A percentile compares a stretch with the other conserved stretches of the same genome.
Evolutionary conservation across 2,113 vertebrate species (phyloP).

Genomic region (Oceanites oceanicus): DNA sequence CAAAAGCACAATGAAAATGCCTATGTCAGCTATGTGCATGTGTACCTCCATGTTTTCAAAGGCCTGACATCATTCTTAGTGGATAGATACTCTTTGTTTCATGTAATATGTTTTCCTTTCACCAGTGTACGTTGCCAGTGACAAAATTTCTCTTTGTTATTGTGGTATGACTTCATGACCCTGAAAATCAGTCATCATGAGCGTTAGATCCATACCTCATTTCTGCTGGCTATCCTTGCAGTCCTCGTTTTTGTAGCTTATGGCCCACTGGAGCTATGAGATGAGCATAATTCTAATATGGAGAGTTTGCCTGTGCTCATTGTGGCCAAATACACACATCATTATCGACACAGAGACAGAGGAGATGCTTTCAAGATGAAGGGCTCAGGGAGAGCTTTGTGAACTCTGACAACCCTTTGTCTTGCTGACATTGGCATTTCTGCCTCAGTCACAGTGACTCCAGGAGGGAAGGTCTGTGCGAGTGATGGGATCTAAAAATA

Average conservation of each 20-base stretch:
- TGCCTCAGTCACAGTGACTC: not conserved
- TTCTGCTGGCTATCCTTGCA: not conserved
- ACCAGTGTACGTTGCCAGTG: fast-evolving
- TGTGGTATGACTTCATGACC: not conserved
- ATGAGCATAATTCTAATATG: not conserved
- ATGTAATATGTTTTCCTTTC: not conserved
- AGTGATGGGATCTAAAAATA: not conserved
- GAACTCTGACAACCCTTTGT: not conserved
- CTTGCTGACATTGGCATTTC: not conserved
- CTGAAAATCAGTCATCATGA: not conserved
- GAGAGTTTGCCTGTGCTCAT: not conserved
- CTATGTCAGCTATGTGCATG: fast-evolving
- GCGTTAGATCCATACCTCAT: not conserved
- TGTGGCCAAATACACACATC: not conserved
- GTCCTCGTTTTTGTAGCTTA: not conserved
- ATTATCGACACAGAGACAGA: not conserved
- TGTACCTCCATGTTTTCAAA: not conserved
- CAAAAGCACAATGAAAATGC: not conserved
- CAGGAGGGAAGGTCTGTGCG: not conserved
- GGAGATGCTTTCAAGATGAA: not conserved
- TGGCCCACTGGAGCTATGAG: not conserved
- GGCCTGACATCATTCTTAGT: not conserved
- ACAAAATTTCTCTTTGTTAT: not conserved
- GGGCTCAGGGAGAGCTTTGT: not conserved
- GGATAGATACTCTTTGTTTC: not conserved